These are phyloP conservation scores for Adelphocoris suturalis DNA, from an alignment of 2,888 invertebrate species.

Conservation along the genomic window DNA sequence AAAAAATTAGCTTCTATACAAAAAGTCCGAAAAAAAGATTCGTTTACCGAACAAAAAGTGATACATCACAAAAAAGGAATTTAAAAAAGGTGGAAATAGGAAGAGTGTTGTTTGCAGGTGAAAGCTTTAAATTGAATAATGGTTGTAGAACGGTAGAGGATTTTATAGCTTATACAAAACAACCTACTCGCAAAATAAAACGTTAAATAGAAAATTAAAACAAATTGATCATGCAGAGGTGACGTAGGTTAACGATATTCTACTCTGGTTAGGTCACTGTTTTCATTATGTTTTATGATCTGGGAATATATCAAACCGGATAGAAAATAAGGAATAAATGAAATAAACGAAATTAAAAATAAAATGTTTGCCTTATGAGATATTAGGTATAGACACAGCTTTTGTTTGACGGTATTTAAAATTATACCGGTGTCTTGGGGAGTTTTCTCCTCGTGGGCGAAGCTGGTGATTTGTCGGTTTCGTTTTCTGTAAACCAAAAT, in stretches of 20 bases:
- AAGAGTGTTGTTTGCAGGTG: background rate
- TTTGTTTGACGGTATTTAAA: conserved; percentile 40
- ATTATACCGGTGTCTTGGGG: conserved; percentile 97
- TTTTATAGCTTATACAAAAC: too few relatives aligned
- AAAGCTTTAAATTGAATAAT: background rate
- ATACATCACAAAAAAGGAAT: background rate
- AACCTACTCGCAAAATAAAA: background rate
- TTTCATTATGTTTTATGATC: background rate
- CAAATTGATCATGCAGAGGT: background rate
- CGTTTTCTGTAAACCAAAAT: conserved; percentile 84
- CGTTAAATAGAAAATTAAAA: background rate
- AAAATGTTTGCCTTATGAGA: background rate
- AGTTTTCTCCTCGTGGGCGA: conserved; percentile 96
- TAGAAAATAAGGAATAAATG: background rate
- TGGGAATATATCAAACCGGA: background rate
- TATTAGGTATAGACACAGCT: conserved; percentile 18
- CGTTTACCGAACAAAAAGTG: background rate
- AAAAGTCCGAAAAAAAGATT: background rate
- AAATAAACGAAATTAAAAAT: background rate
- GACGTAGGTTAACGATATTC: background rate
- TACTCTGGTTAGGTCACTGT: background rate
- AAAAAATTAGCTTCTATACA: background rate
- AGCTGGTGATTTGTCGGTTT: conserved; percentile 91
- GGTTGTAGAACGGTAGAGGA: too few relatives aligned
- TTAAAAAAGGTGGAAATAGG: background rate